These are phyloP conservation scores for Brachionus paranguensis DNA, from an alignment of 1,140 invertebrate genomes.

Conservation along the genomic window DNA sequence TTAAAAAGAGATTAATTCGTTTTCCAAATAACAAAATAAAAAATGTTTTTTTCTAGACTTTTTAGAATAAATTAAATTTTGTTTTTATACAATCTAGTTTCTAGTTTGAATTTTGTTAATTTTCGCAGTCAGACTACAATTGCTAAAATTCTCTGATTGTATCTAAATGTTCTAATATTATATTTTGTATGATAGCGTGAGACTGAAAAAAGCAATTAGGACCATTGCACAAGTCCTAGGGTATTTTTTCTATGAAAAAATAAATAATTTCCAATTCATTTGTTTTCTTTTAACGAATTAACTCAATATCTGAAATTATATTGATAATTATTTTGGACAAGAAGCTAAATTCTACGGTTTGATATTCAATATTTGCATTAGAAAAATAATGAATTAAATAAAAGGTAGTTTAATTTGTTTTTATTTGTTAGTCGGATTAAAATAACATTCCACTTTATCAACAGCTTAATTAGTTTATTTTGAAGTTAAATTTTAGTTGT, in stretches of 20 bases:
- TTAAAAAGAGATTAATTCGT: background rate
- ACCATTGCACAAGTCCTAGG: background rate
- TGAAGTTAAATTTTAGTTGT: no score
- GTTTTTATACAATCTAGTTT: background rate
- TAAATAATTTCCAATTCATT: background rate
- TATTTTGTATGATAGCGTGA: background rate
- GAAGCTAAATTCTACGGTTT: background rate
- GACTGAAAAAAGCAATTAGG: background rate
- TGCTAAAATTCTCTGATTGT: background rate
- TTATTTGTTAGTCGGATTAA: no score
- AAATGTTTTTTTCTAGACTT: no score
- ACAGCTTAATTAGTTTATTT: no score
- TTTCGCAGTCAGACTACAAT: background rate
- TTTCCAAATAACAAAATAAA: background rate
- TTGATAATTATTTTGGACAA: background rate
- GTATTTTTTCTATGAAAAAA: background rate
- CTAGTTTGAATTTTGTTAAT: background rate
- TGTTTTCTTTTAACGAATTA: background rate
- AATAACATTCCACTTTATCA: no score
- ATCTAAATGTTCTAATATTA: background rate
- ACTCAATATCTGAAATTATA: background rate
- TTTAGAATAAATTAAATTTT: background rate
- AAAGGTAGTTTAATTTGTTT: background rate
- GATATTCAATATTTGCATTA: background rate
- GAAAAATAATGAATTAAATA: background rate